Evolutionary conservation across 2,888 invertebrate genomes (phyloP).

Genomic region (Phytoseiulus persimilis): DNA sequence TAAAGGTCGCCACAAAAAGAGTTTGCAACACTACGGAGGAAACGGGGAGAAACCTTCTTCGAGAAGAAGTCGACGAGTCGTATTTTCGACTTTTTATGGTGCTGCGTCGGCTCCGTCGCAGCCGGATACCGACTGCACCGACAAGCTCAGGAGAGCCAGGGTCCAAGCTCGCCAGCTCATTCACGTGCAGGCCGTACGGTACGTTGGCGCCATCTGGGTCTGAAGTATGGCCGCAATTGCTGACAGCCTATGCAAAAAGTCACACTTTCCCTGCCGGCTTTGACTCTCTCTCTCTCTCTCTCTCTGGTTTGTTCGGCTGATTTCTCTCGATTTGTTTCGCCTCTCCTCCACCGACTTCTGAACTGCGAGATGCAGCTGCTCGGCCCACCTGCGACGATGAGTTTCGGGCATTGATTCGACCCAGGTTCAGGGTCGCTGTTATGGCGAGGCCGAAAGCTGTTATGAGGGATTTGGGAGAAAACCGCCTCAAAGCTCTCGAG

Average conservation of each 20-base stretch:
- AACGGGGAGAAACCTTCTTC: neutral
- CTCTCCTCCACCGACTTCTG: neutral
- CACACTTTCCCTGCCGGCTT: neutral
- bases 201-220: neutral
- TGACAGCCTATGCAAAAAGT: neutral
- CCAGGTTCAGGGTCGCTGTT: neutral
- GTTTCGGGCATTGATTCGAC: neutral
- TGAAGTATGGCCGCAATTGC: neutral
- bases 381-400: neutral
- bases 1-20: neutral
- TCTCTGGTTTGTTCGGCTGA: neutral
- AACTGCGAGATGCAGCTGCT: neutral
- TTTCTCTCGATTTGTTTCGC: neutral
- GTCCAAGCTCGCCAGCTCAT: neutral
- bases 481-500: too few relatives aligned
- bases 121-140: neutral
- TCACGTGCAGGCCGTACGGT: neutral
- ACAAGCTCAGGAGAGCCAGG: neutral
- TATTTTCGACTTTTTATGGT: neutral
- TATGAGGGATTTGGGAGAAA: too few relatives aligned
- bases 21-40: neutral
- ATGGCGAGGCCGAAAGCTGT: too few relatives aligned
- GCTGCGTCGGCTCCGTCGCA: neutral
- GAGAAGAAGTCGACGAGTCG: neutral
- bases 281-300: too few relatives aligned